phyloP scores from a whole-genome alignment of 2,888 invertebrate species.

The Antheraea assamensis region DNA sequence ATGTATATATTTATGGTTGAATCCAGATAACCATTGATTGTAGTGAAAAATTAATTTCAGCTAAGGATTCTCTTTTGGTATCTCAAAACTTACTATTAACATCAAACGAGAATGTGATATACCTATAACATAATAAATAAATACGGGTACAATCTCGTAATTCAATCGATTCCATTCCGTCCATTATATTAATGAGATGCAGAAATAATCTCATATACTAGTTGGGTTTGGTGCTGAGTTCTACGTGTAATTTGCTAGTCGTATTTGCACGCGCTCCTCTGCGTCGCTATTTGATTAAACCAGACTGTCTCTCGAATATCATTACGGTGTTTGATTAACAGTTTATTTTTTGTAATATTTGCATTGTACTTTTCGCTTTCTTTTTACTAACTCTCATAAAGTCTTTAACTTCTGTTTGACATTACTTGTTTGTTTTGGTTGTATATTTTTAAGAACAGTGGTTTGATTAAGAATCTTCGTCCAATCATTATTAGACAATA shows the following conservation, averaged over 20 bases:
- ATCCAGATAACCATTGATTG: no score
- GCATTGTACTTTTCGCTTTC: not conserved
- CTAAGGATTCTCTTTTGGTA: no score
- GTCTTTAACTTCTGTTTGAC: no score
- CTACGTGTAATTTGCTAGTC: not conserved
- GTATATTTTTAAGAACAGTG: no score
- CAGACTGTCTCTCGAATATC: not conserved
- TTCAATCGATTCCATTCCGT: not conserved
- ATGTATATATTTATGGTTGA: no score
- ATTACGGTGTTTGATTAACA: not conserved
- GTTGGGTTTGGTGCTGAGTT: not conserved
- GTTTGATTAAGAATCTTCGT: no score
- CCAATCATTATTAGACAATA: no score
- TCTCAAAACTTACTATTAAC: not conserved
- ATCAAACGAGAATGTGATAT: not conserved
- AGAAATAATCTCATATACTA: not conserved
- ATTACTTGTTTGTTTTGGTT: no score
- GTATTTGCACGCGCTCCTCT: not conserved
- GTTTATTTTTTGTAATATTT: not conserved
- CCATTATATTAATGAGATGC: slow-evolving; percentile 11
- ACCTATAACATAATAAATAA: not conserved
- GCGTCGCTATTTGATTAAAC: not conserved
- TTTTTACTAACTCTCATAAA: not conserved
- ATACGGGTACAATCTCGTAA: not conserved
- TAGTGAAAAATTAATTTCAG: no score